Evolutionary conservation across 2,797 vertebrate genomes (phyloP).

Genomic region (Fundulus diaphanus): DNA sequence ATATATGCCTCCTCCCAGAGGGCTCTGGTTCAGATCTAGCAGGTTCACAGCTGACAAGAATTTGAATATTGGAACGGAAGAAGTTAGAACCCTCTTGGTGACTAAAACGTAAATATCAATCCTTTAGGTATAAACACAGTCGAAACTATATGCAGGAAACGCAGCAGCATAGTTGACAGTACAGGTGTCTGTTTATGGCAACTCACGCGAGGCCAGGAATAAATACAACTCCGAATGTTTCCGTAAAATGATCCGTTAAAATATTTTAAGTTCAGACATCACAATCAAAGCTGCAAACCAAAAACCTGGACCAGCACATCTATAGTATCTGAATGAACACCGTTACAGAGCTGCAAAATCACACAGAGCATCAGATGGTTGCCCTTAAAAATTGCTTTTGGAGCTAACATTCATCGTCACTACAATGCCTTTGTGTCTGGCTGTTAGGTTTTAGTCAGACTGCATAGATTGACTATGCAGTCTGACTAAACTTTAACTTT

Average conservation of each 20-base stretch:
- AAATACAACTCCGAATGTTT: neutral
- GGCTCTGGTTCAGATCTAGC: neutral
- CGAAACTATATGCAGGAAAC: neutral
- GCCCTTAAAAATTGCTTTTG: slow-evolving; percentile 9
- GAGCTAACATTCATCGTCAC: slow-evolving; percentile 7
- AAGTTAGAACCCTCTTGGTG: neutral
- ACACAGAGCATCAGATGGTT: slow-evolving; percentile 1
- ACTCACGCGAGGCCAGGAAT: neutral
- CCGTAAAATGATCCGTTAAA: neutral
- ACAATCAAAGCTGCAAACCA: neutral
- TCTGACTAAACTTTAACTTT: too few relatives aligned
- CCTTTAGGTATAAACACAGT: neutral
- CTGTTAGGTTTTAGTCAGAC: slow-evolving; percentile 29
- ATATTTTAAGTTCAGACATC: neutral
- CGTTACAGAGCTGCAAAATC: slow-evolving; percentile 23
- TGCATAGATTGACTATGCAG: too few relatives aligned
- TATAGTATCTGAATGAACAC: neutral
- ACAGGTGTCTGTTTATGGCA: neutral
- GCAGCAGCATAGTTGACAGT: too few relatives aligned
- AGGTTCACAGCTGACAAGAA: neutral
- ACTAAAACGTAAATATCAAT: neutral
- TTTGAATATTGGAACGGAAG: neutral
- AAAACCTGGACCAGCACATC: neutral
- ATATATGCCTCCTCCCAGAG: too few relatives aligned
- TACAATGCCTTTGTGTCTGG: slow-evolving; percentile 13